Conservation (phyloP, 2,113 vertebrate species). For the Dicrurus megarhynchus region DNA sequence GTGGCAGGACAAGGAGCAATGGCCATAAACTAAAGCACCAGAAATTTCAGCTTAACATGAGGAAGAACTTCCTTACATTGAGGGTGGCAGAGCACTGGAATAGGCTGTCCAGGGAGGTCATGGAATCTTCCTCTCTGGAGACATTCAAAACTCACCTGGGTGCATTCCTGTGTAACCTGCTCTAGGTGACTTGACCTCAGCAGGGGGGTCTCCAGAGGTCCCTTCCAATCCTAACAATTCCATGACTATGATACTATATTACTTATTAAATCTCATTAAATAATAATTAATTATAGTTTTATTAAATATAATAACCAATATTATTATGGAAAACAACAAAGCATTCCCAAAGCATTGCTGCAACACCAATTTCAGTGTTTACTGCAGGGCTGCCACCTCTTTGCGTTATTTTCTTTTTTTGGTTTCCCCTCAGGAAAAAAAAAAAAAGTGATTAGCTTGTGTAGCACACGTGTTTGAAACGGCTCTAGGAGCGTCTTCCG, state of each 20-base stretch:
- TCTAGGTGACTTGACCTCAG: not conserved
- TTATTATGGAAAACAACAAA: not conserved
- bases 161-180: not conserved
- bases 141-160: not conserved
- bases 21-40: not conserved
- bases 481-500: not conserved
- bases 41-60: not conserved
- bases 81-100: not conserved
- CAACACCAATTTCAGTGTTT: not conserved
- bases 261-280: not conserved
- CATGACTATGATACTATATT: not conserved
- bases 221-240: not conserved
- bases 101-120: not conserved
- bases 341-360: accelerated
- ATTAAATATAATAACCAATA: not conserved
- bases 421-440: not conserved
- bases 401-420: no score
- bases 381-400: no score
- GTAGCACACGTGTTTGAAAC: accelerated
- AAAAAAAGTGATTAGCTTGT: not conserved
- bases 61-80: not conserved
- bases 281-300: no score
- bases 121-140: not conserved
- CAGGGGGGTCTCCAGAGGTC: not conserved
- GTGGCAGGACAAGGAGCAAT: not conserved